A percentile compares a stretch with the other conserved stretches of the same genome.
Conservation (phyloP, 2,113 vertebrate genomes). For the Anarrhichthys ocellatus region DNA sequence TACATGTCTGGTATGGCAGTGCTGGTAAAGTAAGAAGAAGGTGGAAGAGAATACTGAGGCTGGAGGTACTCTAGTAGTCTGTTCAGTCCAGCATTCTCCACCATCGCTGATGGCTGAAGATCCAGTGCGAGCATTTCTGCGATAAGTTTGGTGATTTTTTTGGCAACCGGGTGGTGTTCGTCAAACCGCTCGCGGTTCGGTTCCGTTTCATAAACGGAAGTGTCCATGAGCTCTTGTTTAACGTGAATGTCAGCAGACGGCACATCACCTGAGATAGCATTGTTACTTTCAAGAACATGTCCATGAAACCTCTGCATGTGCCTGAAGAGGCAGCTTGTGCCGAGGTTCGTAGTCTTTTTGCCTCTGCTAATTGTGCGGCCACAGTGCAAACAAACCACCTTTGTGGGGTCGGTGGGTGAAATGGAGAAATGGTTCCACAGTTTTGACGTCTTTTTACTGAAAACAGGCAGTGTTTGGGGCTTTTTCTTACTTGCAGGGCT, state of each 20-base stretch:
- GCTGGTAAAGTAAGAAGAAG: slow-evolving; percentile 94
- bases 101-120: slow-evolving; percentile 95
- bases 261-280: slow-evolving; percentile 84
- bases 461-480: slow-evolving; percentile 84
- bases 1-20: slow-evolving; percentile 98
- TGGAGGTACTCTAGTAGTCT: slow-evolving; percentile 94
- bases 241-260: slow-evolving; percentile 81
- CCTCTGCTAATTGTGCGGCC: slow-evolving; percentile 96
- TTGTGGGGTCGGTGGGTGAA: slow-evolving; percentile 93
- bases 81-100: slow-evolving; percentile 93
- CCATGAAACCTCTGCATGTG: slow-evolving; percentile 96
- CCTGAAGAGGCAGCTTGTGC: slow-evolving; percentile 95
- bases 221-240: slow-evolving; percentile 83
- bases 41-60: slow-evolving; percentile 93
- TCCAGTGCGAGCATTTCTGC: slow-evolving; percentile 99
- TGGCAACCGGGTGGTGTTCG: slow-evolving; percentile 94
- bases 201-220: slow-evolving; percentile 80
- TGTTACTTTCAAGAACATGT: slow-evolving; percentile 89
- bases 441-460: slow-evolving; percentile 98
- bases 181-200: slow-evolving; percentile 87
- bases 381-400: slow-evolving; percentile 97
- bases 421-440: slow-evolving; percentile 98
- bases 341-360: slow-evolving; percentile 97
- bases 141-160: slow-evolving; percentile 96
- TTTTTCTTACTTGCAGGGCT: slow-evolving; percentile 81